A percentile compares a stretch with the other conserved stretches of the same genome.
phyloP scores from a whole-genome alignment of 2,797 vertebrate genomes.

The Neostethus bicornis region DNA sequence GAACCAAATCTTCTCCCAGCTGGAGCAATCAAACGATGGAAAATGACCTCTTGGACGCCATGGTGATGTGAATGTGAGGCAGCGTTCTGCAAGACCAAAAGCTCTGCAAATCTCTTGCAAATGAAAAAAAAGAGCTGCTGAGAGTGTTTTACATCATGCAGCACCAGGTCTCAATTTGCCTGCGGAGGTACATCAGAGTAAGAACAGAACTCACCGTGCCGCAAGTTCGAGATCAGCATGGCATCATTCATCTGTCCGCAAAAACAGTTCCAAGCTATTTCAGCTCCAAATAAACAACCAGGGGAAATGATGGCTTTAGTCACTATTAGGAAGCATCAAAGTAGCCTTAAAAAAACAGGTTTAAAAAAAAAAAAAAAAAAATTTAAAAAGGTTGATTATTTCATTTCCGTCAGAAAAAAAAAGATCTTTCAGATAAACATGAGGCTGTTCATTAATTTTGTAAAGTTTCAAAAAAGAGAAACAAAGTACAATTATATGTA shows the following conservation, averaged over 20 bases:
- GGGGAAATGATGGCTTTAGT: too few species aligned
- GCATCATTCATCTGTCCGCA: conserved; percentile 15
- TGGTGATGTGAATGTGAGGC: conserved; percentile 8
- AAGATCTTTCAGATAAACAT: too few species aligned
- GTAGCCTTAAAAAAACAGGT: too few species aligned
- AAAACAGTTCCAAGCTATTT: background rate
- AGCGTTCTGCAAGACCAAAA: background rate
- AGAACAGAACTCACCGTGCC: conserved; percentile 10
- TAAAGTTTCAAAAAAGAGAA: too few species aligned
- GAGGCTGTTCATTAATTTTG: too few species aligned
- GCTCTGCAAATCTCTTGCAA: conserved; percentile 8
- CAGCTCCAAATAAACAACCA: too few species aligned
- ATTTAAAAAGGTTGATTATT: too few species aligned
- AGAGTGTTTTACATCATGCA: conserved; percentile 38
- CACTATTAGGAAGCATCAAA: too few species aligned
- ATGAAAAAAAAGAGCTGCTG: conserved; percentile 23
- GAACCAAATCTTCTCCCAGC: conserved; percentile 19
- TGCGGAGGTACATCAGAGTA: conserved; percentile 8
- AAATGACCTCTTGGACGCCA: conserved; percentile 1
- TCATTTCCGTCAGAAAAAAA: too few species aligned
- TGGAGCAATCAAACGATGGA: conserved; percentile 8
- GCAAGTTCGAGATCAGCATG: conserved; percentile 24
- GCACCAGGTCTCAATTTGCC: conserved; percentile 29
- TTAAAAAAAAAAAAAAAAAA: too few species aligned
- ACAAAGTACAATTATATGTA: too few species aligned